Evolutionary conservation across 2,888 invertebrate genomes (phyloP).

Genomic region (Drosophila neonasuta): DNA sequence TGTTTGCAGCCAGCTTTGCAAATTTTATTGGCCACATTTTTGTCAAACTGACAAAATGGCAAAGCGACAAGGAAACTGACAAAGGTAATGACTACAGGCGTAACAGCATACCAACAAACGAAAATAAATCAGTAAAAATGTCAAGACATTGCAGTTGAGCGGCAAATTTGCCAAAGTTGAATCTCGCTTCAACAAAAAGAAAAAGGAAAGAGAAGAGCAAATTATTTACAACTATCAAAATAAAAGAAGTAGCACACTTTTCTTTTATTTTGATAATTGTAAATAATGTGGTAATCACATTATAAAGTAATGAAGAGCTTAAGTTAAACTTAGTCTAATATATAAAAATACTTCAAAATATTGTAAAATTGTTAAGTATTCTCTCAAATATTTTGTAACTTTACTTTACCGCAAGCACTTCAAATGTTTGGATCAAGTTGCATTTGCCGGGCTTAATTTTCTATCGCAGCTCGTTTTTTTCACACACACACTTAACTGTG

Average conservation of each 20-base stretch:
- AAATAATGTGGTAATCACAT: too few relatives aligned
- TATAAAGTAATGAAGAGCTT: neutral
- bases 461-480: constrained; percentile 16
- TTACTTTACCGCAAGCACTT: constrained; percentile 11
- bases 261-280: too few relatives aligned
- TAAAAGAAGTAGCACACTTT: too few relatives aligned
- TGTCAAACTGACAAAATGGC: constrained; percentile 50
- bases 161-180: constrained; percentile 26
- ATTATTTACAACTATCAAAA: neutral
- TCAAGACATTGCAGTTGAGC: constrained; percentile 28
- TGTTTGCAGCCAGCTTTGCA: constrained; percentile 47
- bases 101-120: constrained; percentile 8
- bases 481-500: constrained; percentile 56
- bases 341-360: too few relatives aligned
- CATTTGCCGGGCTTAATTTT: constrained; percentile 30
- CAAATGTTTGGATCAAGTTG: constrained; percentile 28
- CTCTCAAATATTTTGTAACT: neutral
- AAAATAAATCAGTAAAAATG: constrained; percentile 26
- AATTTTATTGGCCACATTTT: constrained; percentile 68
- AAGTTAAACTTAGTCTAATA: neutral
- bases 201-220: neutral
- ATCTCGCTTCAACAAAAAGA: neutral
- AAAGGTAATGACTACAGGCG: constrained; percentile 43
- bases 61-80: constrained; percentile 13
- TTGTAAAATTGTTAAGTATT: too few relatives aligned